These are phyloP conservation scores for Lamellibrachia luymesi DNA, from an alignment of 1,140 invertebrate genomes.

Conservation along the genomic window DNA sequence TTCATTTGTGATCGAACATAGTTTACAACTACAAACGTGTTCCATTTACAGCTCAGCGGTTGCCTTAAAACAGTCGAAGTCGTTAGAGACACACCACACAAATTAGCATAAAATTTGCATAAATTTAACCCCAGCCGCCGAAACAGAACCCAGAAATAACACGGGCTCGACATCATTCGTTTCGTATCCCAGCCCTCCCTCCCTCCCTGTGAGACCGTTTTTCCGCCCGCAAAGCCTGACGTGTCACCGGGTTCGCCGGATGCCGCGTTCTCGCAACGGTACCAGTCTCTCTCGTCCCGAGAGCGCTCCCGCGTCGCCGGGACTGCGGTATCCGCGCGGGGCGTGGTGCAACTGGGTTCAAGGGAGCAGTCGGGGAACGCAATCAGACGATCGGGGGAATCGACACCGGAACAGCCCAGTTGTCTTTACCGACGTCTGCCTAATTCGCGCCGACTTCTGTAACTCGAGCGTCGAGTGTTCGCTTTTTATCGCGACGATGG, in stretches of 20 bases:
- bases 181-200: background rate
- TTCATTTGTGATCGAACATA: too few species aligned
- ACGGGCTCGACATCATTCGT: background rate
- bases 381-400: background rate
- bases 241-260: background rate
- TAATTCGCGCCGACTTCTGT: conserved; percentile 3
- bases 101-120: background rate
- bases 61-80: background rate
- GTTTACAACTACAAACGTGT: background rate
- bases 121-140: background rate
- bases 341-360: background rate
- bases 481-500: background rate
- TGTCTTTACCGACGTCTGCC: background rate
- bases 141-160: background rate
- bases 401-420: background rate
- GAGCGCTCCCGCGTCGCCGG: background rate
- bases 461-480: background rate
- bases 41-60: background rate
- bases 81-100: background rate
- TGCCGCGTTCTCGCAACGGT: background rate
- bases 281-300: background rate
- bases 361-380: background rate
- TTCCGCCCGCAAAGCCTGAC: background rate
- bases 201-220: background rate
- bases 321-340: background rate